Conservation (phyloP, 1,140 invertebrate genomes). For the Hylaeus volcanicus region DNA sequence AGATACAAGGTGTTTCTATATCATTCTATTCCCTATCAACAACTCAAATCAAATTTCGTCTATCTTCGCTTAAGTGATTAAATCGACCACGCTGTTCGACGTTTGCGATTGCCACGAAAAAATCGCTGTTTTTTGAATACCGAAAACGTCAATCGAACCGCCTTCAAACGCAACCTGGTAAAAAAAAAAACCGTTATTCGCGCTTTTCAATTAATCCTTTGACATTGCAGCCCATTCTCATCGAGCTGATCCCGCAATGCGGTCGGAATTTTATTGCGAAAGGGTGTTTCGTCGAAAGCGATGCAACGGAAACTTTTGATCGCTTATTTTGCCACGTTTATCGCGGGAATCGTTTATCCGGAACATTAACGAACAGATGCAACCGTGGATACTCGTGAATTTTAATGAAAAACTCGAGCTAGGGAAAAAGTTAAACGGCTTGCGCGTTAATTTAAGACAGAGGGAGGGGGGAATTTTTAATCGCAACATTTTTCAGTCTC, state of each 20-base stretch:
- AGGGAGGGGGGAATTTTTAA: no score
- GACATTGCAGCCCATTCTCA: background rate
- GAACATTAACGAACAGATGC: background rate
- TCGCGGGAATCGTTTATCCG: background rate
- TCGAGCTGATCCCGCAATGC: background rate
- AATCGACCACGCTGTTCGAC: background rate
- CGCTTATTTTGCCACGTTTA: background rate
- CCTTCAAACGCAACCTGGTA: background rate
- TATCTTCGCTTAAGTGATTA: no score
- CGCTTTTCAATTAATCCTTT: constrained; percentile 7
- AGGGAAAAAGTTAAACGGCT: constrained; percentile 11
- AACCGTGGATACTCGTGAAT: background rate
- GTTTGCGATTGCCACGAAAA: background rate
- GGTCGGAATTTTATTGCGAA: background rate
- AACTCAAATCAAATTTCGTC: no score
- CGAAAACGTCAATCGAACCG: background rate
- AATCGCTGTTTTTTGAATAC: background rate
- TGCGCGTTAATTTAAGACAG: no score
- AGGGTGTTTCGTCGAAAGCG: background rate
- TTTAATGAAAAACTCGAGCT: background rate
- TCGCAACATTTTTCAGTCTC: no score
- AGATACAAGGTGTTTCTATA: no score
- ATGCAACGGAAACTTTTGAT: background rate
- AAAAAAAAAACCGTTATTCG: background rate
- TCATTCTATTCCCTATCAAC: no score